phyloP scores from a whole-genome alignment of 1,140 invertebrate species.

The Nomia melanderi region DNA sequence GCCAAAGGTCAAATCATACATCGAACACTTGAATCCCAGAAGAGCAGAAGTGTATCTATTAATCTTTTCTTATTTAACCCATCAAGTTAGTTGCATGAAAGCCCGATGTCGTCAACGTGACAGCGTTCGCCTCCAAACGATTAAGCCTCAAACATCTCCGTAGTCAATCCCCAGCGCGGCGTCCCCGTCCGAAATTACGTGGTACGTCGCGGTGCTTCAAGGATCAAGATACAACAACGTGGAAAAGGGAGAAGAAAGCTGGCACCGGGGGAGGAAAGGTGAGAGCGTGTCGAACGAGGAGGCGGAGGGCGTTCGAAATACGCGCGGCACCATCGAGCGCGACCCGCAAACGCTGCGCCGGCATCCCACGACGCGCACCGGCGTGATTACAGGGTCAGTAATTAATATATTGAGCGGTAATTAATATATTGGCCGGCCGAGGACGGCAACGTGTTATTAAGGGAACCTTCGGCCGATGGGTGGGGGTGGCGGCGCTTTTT shows the following conservation, averaged over 20 bases:
- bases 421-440: conserved; percentile 76
- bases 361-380: conserved; percentile 51
- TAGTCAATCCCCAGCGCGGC: background rate
- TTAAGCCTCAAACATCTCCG: background rate
- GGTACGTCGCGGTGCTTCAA: background rate
- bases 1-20: too few relatives aligned
- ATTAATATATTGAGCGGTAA: conserved; percentile 79
- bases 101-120: too few relatives aligned
- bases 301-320: background rate
- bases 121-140: too few relatives aligned
- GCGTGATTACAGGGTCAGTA: conserved; percentile 75
- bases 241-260: background rate
- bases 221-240: background rate
- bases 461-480: conserved; percentile 21
- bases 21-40: too few relatives aligned
- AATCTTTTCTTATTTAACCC: too few relatives aligned
- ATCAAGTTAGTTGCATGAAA: too few relatives aligned
- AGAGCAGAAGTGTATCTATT: too few relatives aligned
- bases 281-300: background rate
- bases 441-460: conserved; percentile 74
- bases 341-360: conserved; percentile 27
- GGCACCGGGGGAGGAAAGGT: background rate
- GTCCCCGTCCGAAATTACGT: background rate
- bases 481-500: conserved; percentile 32
- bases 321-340: conserved; percentile 19